phyloP scores from a whole-genome alignment of 2,888 invertebrate genomes.

The Archips xylosteana region DNA sequence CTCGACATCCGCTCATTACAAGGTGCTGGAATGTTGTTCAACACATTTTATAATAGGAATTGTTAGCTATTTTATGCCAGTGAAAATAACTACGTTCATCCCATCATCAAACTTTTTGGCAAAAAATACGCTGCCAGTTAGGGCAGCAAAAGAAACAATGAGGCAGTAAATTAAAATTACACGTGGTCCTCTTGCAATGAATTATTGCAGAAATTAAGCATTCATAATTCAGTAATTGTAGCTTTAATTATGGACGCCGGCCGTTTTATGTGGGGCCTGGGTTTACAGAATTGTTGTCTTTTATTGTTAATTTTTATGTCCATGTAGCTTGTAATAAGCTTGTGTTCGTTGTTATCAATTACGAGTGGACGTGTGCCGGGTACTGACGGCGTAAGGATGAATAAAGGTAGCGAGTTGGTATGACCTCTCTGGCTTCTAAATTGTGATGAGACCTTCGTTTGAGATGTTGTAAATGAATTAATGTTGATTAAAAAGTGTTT shows the following conservation, averaged over 20 bases:
- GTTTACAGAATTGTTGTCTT: constrained; percentile 2
- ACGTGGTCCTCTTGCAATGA: not conserved
- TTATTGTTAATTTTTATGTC: not conserved
- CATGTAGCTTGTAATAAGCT: not conserved
- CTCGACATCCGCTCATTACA: constrained; percentile 83
- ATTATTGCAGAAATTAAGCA: constrained; percentile 1
- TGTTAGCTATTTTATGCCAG: constrained; percentile 61
- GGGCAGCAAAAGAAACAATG: not conserved
- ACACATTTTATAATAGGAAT: constrained; percentile 75
- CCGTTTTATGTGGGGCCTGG: constrained; percentile 7
- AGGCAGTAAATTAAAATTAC: not conserved
- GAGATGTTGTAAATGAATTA: no score
- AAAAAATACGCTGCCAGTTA: constrained; percentile 20
- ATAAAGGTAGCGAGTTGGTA: no score
- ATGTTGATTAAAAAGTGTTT: no score
- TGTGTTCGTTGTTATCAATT: not conserved
- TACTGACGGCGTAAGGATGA: no score
- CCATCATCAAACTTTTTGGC: not conserved
- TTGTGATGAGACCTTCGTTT: no score
- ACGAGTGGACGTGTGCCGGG: no score
- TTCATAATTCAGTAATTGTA: constrained; percentile 26
- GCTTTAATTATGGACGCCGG: constrained; percentile 15
- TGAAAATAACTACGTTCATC: constrained; percentile 56
- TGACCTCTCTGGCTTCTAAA: no score
- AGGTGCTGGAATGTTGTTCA: constrained; percentile 79